phyloP scores from a whole-genome alignment of 2,113 vertebrate genomes.

The Brachypteracias leptosomus region DNA sequence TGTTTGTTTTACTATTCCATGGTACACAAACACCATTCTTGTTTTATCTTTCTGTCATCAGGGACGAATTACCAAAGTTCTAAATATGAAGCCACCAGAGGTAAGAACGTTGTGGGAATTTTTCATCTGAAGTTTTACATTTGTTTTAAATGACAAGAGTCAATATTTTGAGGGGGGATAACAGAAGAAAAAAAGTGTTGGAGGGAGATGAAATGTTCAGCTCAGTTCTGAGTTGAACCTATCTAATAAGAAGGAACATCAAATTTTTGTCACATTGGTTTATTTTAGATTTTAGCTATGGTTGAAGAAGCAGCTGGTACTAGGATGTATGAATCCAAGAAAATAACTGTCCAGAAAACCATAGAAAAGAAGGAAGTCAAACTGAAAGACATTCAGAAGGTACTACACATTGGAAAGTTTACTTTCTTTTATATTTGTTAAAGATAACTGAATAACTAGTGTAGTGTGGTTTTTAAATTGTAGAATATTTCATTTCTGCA shows the following conservation, averaged over 20 bases:
- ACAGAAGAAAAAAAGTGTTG: accelerated
- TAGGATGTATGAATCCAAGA: conserved; percentile 96
- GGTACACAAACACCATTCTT: neutral
- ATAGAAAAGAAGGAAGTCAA: conserved; percentile 96
- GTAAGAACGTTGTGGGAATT: conserved; percentile 67
- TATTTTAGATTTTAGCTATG: conserved; percentile 90
- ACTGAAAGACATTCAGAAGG: conserved; percentile 86
- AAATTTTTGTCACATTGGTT: neutral
- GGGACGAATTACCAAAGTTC: conserved; percentile 96
- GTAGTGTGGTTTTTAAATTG: neutral
- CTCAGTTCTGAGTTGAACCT: neutral
- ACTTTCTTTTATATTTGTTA: neutral
- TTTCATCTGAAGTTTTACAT: neutral
- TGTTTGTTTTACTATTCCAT: neutral
- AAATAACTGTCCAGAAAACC: conserved; percentile 87
- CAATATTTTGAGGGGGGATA: neutral
- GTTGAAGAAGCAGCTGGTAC: conserved; percentile 97
- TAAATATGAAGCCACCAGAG: conserved; percentile 98
- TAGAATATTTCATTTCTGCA: neutral
- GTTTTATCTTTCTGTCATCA: conserved; percentile 66
- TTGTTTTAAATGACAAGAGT: neutral
- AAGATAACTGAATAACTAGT: neutral
- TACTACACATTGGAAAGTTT: conserved; percentile 48
- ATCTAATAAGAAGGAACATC: neutral
- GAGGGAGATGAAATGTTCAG: neutral